A percentile compares a stretch with the other conserved stretches of the same genome.
Conservation (phyloP, 1,140 invertebrate species). For the Globodera rostochiensis region DNA sequence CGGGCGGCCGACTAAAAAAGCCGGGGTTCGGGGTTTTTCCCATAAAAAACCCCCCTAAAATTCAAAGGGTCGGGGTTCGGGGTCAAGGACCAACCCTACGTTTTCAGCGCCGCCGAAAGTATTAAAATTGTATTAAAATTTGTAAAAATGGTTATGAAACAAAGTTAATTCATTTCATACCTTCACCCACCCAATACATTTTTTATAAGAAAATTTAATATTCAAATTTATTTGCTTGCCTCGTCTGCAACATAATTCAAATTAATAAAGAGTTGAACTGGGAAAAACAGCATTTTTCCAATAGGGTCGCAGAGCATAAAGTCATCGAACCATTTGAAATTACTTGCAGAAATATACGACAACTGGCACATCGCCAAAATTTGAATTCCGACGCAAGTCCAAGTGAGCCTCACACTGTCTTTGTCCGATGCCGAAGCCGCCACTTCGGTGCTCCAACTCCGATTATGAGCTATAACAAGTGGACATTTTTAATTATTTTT, state of each 20-base stretch:
- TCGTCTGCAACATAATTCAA: not conserved
- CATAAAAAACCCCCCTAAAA: too few relatives aligned
- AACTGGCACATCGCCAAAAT: not conserved
- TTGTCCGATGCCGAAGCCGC: not conserved
- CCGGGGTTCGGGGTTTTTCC: too few relatives aligned
- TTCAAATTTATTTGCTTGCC: not conserved
- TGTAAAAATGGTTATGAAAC: too few relatives aligned
- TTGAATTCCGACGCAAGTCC: not conserved
- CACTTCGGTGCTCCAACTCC: not conserved
- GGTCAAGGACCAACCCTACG: fast-evolving
- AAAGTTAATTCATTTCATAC: too few relatives aligned
- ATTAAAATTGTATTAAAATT: too few relatives aligned
- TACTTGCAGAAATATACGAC: not conserved
- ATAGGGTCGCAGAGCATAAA: not conserved
- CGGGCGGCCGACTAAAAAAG: too few relatives aligned
- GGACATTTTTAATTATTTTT: too few relatives aligned
- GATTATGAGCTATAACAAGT: not conserved
- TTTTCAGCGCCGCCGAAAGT: too few relatives aligned
- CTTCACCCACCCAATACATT: too few relatives aligned
- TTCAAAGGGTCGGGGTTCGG: too few relatives aligned
- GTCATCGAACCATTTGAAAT: not conserved
- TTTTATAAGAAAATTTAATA: not conserved
- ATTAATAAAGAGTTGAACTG: not conserved
- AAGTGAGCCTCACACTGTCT: not conserved
- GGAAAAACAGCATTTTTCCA: not conserved